Evolutionary conservation across 2,113 vertebrate species (phyloP).

Genomic region (Xiphophorus maculatus): DNA sequence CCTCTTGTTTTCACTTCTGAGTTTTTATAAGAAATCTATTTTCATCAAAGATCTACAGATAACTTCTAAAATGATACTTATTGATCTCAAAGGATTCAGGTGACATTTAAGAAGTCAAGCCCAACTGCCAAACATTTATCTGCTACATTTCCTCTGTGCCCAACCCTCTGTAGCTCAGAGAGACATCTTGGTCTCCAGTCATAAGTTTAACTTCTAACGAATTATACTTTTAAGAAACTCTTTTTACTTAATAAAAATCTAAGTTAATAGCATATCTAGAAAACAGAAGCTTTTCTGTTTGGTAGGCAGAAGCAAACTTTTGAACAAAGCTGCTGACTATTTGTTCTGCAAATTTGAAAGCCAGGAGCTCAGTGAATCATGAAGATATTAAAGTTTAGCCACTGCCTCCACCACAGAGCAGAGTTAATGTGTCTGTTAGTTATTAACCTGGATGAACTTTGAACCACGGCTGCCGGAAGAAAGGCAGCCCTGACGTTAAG

Average conservation of each 20-base stretch:
- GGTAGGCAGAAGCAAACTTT: constrained; percentile 9
- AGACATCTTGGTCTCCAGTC: not conserved
- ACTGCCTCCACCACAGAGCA: not conserved
- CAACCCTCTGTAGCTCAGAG: constrained; percentile 6
- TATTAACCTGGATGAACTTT: not conserved
- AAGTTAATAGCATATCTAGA: not conserved
- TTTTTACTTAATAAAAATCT: not conserved
- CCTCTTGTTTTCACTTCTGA: constrained; percentile 2
- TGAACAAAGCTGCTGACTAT: not conserved
- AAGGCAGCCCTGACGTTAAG: not conserved
- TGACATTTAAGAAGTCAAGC: constrained; percentile 37
- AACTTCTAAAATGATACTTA: constrained; percentile 38
- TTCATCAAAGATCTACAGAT: constrained; percentile 35
- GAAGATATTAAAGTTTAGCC: constrained; percentile 11
- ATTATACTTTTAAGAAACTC: not conserved
- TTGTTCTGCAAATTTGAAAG: not conserved
- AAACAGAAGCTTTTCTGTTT: not conserved
- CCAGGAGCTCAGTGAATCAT: not conserved
- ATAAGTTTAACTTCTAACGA: not conserved
- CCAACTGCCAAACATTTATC: constrained; percentile 68
- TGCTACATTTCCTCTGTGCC: constrained; percentile 11
- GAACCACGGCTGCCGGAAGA: constrained; percentile 1
- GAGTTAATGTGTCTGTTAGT: not conserved
- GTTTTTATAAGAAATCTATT: constrained; percentile 14
- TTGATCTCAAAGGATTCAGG: constrained; percentile 46